Evolutionary conservation across 2,113 vertebrate genomes (phyloP).

Genomic region (Dromas ardeola): DNA sequence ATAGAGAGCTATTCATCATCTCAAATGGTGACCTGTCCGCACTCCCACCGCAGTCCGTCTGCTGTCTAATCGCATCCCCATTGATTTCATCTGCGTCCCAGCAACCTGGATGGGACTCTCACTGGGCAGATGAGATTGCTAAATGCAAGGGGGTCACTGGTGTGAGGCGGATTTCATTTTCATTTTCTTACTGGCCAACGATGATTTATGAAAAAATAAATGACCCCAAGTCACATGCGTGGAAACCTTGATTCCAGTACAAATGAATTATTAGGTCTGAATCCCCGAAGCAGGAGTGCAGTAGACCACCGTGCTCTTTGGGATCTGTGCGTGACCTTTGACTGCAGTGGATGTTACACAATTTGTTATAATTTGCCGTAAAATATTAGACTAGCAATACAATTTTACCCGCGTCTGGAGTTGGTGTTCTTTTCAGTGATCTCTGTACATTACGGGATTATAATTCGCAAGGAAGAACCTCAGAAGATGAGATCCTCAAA

Average conservation of each 20-base stretch:
- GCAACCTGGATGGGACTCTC: conserved; percentile 56
- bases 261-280: not conserved
- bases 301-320: not conserved
- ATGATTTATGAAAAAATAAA: conserved; percentile 72
- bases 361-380: conserved; percentile 52
- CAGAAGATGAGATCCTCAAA: not conserved
- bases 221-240: not conserved
- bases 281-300: not conserved
- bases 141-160: conserved; percentile 23
- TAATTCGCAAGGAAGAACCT: not conserved
- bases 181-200: conserved; percentile 41
- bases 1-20: conserved; percentile 80
- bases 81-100: conserved; percentile 65
- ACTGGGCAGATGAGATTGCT: conserved; percentile 61
- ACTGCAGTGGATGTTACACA: not conserved
- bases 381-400: not conserved
- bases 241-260: not conserved
- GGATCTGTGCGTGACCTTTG: conserved; percentile 14
- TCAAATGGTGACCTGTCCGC: conserved; percentile 60
- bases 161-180: conserved; percentile 67
- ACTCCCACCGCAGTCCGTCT: not conserved
- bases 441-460: not conserved
- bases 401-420: not conserved
- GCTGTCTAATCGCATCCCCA: conserved; percentile 69
- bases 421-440: not conserved